Evolutionary conservation across 2,113 vertebrate genomes (phyloP).

Genomic region (Hypanus sabinus): DNA sequence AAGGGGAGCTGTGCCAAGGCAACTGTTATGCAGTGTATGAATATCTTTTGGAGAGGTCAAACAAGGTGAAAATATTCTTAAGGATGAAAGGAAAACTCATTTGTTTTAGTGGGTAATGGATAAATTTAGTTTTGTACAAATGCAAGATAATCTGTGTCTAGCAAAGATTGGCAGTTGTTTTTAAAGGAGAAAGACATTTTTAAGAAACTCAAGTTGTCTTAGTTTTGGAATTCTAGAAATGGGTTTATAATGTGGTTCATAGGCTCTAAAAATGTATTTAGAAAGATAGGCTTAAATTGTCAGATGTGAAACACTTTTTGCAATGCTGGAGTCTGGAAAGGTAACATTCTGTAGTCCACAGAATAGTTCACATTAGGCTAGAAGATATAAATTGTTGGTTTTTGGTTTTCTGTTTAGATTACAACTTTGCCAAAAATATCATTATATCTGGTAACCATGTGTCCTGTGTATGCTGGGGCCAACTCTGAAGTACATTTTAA

Average conservation of each 20-base stretch:
- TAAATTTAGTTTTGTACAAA: not conserved
- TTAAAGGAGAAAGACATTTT: not conserved
- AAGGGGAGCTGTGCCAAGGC: not conserved
- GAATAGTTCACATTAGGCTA: not conserved
- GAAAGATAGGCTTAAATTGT: not conserved
- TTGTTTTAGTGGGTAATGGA: not conserved
- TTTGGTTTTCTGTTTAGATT: constrained; percentile 10
- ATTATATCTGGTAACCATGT: constrained; percentile 3
- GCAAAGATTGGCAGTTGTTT: not conserved
- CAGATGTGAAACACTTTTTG: not conserved
- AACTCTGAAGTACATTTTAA: not conserved
- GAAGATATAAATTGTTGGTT: not conserved
- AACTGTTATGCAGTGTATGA: too few species aligned
- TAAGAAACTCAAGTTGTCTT: not conserved
- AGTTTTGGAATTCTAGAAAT: not conserved
- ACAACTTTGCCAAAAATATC: constrained; percentile 24
- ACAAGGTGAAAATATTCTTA: not conserved
- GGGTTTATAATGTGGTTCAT: not conserved
- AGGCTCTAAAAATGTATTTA: not conserved
- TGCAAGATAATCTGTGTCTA: not conserved
- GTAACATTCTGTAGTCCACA: too few species aligned
- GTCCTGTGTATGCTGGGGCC: not conserved
- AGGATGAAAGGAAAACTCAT: not conserved
- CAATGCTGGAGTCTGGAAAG: constrained; percentile 1
- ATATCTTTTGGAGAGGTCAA: not conserved